Evolutionary conservation across 1,140 invertebrate species (phyloP), one percentile per base, ranked within the genome.

Genomic region (Drosophila insularis): DNA sequence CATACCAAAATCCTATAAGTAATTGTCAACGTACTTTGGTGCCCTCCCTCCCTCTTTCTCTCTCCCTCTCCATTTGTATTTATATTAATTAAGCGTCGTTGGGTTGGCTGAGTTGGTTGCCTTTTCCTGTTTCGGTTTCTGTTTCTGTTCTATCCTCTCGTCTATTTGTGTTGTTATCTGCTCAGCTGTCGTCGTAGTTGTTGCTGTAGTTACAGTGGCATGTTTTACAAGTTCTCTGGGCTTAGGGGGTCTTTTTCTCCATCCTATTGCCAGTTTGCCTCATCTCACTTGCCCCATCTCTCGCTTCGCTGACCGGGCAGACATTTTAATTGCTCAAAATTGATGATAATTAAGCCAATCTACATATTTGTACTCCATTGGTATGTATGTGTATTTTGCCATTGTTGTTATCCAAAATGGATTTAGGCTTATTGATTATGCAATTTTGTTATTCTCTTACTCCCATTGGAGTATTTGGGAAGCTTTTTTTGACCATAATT

Each of bases 41-140:
- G 81, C 78, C 82, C 72, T 8, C 50, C 27, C 23, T 31, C 17
- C 39, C 35, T 40, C 72, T 8, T 40, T 35, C 23, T 31, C 17
- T 46, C 35, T 40, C 50, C 19, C 27, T 46, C 39, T 40, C 40
- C 67, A 82, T 86, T 86, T 87, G 72, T 81, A 86, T 86, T 86
- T 86, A 86, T 86, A 86, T 86, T 86, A 86, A 86, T 86, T 86
- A 86, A 82, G 82, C 82, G 84, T 87, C 82, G 82, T 85, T 87
- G 71, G 80, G 82, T 59, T 86, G 82, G 43, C 11, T 50, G 19
- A 50, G 43, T 50, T 50, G 43, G 43, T 50, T 80, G 59, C 37
- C 59, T 61, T 61, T 43, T 61, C 32, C 59, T 82, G 86, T 86
- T 79, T 84, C 87, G 14, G 17, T 35, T 11, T 54, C 31, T 54